These are phyloP conservation scores for Ia io DNA, from an alignment of 2,113 vertebrate genomes.

Conservation along the genomic window DNA sequence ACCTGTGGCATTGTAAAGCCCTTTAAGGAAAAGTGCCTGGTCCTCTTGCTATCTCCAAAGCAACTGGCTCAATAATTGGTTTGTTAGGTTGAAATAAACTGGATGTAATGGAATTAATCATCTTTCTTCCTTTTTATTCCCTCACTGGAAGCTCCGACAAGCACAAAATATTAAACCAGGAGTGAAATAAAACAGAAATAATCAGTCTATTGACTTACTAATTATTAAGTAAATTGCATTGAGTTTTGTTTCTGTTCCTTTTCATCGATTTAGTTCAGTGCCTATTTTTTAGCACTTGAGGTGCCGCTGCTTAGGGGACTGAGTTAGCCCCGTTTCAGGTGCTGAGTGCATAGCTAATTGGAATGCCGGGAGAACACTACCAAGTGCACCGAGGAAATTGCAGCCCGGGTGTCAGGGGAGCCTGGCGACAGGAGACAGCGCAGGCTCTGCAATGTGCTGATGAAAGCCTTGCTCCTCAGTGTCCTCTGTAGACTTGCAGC, in stretches of 20 bases:
- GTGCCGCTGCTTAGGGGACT: not conserved
- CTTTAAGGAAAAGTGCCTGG: not conserved
- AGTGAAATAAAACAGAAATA: not conserved
- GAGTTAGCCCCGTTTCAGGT: not conserved
- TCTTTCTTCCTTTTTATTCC: not conserved
- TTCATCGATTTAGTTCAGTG: not conserved
- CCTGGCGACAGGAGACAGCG: not conserved
- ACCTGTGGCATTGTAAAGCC: not conserved
- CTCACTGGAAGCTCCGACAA: not conserved
- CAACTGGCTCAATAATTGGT: not conserved
- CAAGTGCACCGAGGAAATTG: not conserved
- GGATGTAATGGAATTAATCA: not conserved
- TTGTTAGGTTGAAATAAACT: conserved; percentile 1
- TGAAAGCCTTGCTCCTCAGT: not conserved
- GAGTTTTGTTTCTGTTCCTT: not conserved
- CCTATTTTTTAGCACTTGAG: not conserved
- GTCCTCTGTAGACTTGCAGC: not conserved
- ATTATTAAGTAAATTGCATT: not conserved
- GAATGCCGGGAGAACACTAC: not conserved
- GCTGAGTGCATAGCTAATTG: not conserved
- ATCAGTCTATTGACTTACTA: not conserved
- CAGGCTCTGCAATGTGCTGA: not conserved
- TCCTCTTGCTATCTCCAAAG: not conserved
- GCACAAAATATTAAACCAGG: not conserved
- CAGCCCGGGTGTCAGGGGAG: not conserved